Conservation (phyloP, 2,888 invertebrate species). For the Auanema sp. region DNA sequence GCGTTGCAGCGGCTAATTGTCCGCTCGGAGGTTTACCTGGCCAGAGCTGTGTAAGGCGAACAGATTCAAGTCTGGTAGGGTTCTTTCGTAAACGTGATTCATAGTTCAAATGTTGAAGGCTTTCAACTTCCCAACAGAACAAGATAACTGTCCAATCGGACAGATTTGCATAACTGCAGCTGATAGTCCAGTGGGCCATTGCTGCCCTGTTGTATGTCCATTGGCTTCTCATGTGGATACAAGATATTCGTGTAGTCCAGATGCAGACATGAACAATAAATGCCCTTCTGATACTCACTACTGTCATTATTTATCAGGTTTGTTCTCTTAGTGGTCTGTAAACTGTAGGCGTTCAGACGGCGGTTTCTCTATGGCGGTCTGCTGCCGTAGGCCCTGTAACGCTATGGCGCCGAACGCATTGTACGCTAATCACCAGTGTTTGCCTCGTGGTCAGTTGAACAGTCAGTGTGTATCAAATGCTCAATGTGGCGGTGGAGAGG, state of each 20-base stretch:
- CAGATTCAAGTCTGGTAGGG: conserved; percentile 38
- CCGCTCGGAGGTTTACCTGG: conserved; percentile 59
- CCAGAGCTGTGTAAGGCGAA: conserved; percentile 49
- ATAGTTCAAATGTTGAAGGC: conserved; percentile 24
- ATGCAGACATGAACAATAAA: conserved; percentile 27
- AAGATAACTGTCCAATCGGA: conserved; percentile 56
- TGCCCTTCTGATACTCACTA: conserved; percentile 62
- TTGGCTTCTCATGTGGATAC: conserved; percentile 52
- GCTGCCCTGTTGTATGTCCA: conserved; percentile 62
- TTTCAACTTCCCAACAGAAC: conserved; percentile 42
- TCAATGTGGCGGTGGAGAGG: conserved; percentile 63
- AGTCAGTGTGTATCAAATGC: conserved; percentile 55
- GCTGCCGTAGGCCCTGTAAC: conserved; percentile 63
- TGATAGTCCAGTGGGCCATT: conserved; percentile 61
- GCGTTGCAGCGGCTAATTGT: conserved; percentile 62
- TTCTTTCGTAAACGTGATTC: conserved; percentile 3
- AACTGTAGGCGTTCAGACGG: conserved; percentile 38
- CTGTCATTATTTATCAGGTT: conserved; percentile 60
- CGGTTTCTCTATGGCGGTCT: conserved; percentile 53
- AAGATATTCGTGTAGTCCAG: conserved; percentile 48
- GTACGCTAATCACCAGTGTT: conserved; percentile 59
- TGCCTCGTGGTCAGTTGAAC: conserved; percentile 60
- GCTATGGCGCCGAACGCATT: conserved; percentile 62
- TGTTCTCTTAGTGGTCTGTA: conserved; percentile 7
- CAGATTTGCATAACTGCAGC: conserved; percentile 55